Conservation (phyloP, 2,113 vertebrate species). For the Limanda limanda region DNA sequence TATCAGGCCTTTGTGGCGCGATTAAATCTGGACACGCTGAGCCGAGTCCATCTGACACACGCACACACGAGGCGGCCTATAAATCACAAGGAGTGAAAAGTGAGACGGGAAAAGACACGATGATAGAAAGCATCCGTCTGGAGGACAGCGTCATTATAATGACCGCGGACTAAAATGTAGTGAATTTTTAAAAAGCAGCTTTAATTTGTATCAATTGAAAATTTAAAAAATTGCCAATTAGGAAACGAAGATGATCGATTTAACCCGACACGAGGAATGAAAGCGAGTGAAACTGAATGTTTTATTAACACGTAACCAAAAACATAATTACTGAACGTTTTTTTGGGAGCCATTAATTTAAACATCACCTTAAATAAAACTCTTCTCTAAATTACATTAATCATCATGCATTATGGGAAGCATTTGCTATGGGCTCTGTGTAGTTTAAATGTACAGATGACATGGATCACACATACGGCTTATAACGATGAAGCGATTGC, state of each 20-base stretch:
- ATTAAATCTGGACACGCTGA: not conserved
- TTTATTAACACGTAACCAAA: conserved; percentile 12
- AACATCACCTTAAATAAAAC: not conserved
- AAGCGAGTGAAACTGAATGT: not conserved
- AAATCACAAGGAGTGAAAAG: conserved; percentile 23
- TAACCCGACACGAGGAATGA: not conserved
- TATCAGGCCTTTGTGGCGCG: not conserved
- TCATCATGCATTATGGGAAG: not conserved
- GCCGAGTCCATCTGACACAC: not conserved
- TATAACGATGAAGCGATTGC: not conserved
- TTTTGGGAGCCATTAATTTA: not conserved
- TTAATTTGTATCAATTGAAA: conserved; percentile 6
- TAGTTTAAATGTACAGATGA: not conserved
- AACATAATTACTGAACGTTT: not conserved
- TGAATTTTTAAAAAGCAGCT: not conserved
- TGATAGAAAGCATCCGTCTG: not conserved
- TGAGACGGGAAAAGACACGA: conserved; percentile 30
- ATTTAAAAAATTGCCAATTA: not conserved
- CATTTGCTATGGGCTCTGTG: not conserved
- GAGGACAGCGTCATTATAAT: not conserved
- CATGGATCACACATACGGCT: not conserved
- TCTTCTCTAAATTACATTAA: not conserved
- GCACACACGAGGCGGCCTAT: conserved; percentile 14
- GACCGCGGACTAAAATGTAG: not conserved
- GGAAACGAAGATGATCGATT: not conserved